Conservation (phyloP, 2,113 vertebrate species). For the Stictonetta naevosa region DNA sequence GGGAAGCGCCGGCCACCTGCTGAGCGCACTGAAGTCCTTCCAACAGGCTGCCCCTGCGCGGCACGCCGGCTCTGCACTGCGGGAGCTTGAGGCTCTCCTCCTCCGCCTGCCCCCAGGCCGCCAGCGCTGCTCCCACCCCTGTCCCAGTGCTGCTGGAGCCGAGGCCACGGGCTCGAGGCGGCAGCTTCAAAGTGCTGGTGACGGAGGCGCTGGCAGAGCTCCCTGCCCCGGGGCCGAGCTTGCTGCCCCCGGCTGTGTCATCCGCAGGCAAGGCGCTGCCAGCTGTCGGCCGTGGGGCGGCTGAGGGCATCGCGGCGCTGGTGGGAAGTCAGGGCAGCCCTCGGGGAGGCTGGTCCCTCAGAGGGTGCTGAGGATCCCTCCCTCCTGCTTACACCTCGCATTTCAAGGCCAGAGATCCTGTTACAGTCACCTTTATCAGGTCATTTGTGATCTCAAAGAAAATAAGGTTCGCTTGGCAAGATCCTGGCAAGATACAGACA, state of each 20-base stretch:
- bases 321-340: neutral
- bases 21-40: neutral
- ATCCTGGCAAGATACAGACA: rapidly evolving
- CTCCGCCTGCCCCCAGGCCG: rapidly evolving
- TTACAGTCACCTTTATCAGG: neutral
- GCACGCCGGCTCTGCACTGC: neutral
- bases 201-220: neutral
- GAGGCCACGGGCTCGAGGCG: rapidly evolving
- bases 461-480: neutral
- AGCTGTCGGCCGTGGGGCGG: rapidly evolving
- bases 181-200: neutral
- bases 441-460: neutral
- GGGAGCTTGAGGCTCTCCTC: neutral
- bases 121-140: rapidly evolving
- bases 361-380: neutral
- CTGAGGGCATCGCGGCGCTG: neutral
- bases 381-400: neutral
- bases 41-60: neutral
- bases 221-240: rapidly evolving
- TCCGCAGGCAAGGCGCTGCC: rapidly evolving
- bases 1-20: neutral
- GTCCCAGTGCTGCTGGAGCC: neutral
- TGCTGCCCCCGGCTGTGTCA: rapidly evolving
- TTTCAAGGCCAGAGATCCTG: neutral
- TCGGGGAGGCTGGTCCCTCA: neutral